A percentile compares a stretch with the other conserved stretches of the same genome.
Conservation (phyloP, 1,140 invertebrate species). For the Maniola jurtina region DNA sequence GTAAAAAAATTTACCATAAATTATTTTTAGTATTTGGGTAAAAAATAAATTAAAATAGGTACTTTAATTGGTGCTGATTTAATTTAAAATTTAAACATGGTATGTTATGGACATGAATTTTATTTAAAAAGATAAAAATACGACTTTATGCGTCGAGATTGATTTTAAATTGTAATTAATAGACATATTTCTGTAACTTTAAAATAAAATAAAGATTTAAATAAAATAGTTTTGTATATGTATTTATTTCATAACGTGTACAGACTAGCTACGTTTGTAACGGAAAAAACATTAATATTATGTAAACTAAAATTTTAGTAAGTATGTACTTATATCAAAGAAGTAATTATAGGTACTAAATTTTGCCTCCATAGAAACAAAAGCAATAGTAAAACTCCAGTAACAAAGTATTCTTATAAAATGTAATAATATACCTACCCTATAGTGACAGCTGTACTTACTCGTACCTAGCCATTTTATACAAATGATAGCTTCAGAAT, state of each 20-base stretch:
- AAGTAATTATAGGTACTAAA: slow-evolving; percentile 4
- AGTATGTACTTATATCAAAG: slow-evolving; percentile 11
- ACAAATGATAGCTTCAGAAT: slow-evolving; percentile 26
- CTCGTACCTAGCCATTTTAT: slow-evolving; percentile 23
- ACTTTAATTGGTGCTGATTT: neutral
- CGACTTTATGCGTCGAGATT: slow-evolving; percentile 3
- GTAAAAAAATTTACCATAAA: neutral
- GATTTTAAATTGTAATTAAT: neutral
- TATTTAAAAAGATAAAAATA: neutral
- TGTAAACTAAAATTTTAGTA: slow-evolving; percentile 8
- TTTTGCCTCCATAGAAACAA: slow-evolving; percentile 44
- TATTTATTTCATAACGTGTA: slow-evolving; percentile 23
- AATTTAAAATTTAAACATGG: neutral
- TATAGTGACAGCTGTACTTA: neutral
- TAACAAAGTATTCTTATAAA: slow-evolving; percentile 32
- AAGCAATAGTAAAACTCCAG: slow-evolving; percentile 48
- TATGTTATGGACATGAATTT: no score
- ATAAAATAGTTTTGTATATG: slow-evolving; percentile 34
- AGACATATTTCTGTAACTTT: neutral
- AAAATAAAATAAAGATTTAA: slow-evolving; percentile 12
- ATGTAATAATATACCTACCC: slow-evolving; percentile 7
- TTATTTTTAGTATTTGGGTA: neutral
- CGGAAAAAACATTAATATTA: neutral
- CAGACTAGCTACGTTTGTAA: slow-evolving; percentile 15
- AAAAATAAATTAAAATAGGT: neutral